Percentiles rank a stretch among this genome's conserved stretches.
phyloP scores from a whole-genome alignment of 1,140 invertebrate species.

The Schlechtendalia chinensis region DNA sequence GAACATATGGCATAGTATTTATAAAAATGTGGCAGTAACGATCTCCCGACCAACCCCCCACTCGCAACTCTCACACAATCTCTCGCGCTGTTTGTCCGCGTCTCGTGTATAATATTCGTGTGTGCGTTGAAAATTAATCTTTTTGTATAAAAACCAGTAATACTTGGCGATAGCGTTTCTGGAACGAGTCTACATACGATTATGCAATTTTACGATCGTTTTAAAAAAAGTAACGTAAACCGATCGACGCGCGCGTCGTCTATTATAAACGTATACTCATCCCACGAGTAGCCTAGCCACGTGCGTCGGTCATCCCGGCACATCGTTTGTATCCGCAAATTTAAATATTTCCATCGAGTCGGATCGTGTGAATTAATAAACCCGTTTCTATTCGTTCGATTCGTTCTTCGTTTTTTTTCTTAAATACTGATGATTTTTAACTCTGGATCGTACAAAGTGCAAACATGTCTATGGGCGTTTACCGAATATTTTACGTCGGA shows the following conservation, averaged over 20 bases:
- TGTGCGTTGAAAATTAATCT: neutral
- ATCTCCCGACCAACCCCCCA: no score
- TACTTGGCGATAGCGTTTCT: neutral
- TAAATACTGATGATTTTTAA: no score
- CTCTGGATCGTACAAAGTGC: no score
- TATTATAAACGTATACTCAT: neutral
- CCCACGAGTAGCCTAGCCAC: neutral
- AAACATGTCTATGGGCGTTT: no score
- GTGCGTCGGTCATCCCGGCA: neutral
- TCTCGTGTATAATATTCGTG: neutral
- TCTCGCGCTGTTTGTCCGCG: no score
- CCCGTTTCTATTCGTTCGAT: neutral
- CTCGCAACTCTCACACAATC: no score
- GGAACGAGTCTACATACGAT: neutral
- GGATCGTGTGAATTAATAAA: neutral
- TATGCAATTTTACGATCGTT: neutral
- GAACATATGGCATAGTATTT: no score
- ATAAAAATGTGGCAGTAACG: no score
- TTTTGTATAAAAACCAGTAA: neutral
- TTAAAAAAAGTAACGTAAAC: neutral
- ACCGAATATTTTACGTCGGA: no score
- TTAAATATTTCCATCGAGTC: neutral
- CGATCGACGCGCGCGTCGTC: neutral
- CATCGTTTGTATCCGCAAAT: neutral
- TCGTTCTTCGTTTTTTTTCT: no score